phyloP scores from a whole-genome alignment of 2,888 invertebrate species.

The Temnothorax rugatulus region DNA sequence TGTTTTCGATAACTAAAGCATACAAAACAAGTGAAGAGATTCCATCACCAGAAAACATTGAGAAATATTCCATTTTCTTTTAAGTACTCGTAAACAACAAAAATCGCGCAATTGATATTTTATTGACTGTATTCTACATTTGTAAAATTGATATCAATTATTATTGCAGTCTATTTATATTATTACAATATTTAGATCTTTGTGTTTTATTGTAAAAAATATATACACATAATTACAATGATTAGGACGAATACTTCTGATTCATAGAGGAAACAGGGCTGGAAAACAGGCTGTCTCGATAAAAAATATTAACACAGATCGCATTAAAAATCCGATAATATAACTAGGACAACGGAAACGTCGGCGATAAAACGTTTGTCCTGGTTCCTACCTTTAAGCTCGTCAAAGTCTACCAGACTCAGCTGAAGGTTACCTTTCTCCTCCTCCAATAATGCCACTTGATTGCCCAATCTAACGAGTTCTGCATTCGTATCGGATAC shows the following conservation, averaged over 20 bases:
- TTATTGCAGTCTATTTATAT: constrained; percentile 2
- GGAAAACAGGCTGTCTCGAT: constrained; percentile 57
- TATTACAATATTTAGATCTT: constrained; percentile 63
- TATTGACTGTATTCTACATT: not conserved
- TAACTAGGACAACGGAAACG: constrained; percentile 72
- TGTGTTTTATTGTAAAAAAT: constrained; percentile 82
- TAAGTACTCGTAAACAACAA: not conserved
- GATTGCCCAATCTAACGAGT: constrained; percentile 90
- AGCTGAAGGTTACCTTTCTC: constrained; percentile 97
- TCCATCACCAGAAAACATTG: constrained; percentile 81
- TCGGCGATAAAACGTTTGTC: constrained; percentile 75
- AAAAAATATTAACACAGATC: constrained; percentile 66
- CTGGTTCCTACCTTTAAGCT: constrained; percentile 89
- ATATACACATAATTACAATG: constrained; percentile 37
- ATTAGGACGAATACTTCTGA: constrained; percentile 46
- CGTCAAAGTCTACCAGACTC: constrained; percentile 93
- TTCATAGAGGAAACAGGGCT: constrained; percentile 58
- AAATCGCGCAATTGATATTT: constrained; percentile 14
- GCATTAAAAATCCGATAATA: constrained; percentile 64
- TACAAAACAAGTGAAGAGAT: constrained; percentile 53
- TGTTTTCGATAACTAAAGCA: constrained; percentile 55
- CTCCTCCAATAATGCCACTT: constrained; percentile 94
- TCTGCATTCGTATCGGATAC: constrained; percentile 90
- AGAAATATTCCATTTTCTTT: constrained; percentile 45
- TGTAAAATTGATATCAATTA: constrained; percentile 4